Base-by-base conservation (phyloP, 1,140 invertebrate genomes). In the Propsilocerus akamusi region DNA sequence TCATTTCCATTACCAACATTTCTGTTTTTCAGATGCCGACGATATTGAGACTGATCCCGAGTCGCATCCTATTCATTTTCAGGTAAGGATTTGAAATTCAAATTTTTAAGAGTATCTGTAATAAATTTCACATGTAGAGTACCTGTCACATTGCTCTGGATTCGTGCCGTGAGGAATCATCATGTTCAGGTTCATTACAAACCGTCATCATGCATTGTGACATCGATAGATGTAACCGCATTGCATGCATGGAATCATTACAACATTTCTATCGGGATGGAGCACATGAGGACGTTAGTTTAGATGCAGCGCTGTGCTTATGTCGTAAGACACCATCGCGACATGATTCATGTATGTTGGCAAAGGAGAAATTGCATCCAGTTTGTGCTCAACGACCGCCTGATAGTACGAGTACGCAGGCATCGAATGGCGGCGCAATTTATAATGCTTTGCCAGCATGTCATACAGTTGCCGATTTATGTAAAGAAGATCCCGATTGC, bases 251-350 rank as follows among this genome's bases (percentile, higher is more conserved):
- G 86, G 73, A 80, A 48, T 81, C 85, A n/a, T 64, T 92, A 53
- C 78, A 88, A 59, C 75, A 76, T 47, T 90, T 92, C 66, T 91
- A 90, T 66, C 75, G 83, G 57, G 34, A 41, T 41, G 79, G 78
- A 53, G 78, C 80, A 5, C 76, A 78, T 47, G 76, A 83, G 50
- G 77, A 78, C 53, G 82, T 84, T 73, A 86, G 82, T 56, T 74
- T 88, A 50, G 86, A 91, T 62, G 84, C 91, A 55, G 88, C 86
- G 52, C 90, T 91, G 69, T 92, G 88, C 65, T 72, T 91, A 41
- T 92, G 88, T 86, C 84, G 81, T 57, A 89, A 87, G 78, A 83
- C 81, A 22, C 79, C 83, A 51, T 78, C 80, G 66, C 81, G 78
- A 55, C 76, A 80, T 56, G 84, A 89, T 64, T 79, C 83, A 52